A percentile compares a stretch with the other conserved stretches of the same genome.
Conservation (phyloP, 1,140 invertebrate species). For the honey bee (Apis mellifera) region DNA sequence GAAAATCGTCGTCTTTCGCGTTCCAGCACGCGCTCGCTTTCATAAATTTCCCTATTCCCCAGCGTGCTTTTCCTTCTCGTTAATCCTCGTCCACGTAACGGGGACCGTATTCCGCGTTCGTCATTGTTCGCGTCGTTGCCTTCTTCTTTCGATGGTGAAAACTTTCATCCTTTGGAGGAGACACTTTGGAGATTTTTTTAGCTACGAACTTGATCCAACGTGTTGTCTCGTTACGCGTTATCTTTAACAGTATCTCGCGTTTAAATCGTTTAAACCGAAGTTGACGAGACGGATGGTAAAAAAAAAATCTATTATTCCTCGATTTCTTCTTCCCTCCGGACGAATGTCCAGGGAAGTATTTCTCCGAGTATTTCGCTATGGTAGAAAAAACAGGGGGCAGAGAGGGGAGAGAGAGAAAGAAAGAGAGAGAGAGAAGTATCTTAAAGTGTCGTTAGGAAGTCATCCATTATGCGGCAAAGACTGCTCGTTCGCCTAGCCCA, state of each 20-base stretch:
- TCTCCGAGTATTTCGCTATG: constrained; percentile 11
- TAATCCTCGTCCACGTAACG: constrained; percentile 7
- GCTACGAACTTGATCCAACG: no score
- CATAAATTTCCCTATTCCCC: constrained; percentile 37
- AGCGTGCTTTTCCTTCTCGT: constrained; percentile 5
- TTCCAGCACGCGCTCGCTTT: constrained; percentile 25
- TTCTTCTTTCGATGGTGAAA: neutral
- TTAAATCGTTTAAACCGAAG: constrained; percentile 63
- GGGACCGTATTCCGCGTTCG: neutral
- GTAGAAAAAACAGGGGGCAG: constrained; percentile 61
- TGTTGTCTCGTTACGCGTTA: neutral
- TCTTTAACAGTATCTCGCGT: constrained; percentile 64
- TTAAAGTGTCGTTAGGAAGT: constrained; percentile 79
- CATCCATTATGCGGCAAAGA: constrained; percentile 77
- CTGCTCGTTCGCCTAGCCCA: constrained; percentile 63
- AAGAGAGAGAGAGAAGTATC: constrained; percentile 66
- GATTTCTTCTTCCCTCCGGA: constrained; percentile 46
- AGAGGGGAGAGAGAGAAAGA: constrained; percentile 49
- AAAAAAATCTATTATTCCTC: constrained; percentile 76
- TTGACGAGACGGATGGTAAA: constrained; percentile 11
- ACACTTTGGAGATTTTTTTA: neutral
- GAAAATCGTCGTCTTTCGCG: constrained; percentile 35
- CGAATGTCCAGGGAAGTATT: neutral
- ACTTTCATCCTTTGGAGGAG: neutral
- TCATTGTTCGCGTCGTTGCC: neutral